Evolutionary conservation across 2,888 invertebrate species (phyloP), one percentile per base, ranked within the genome.

Genomic region (Mallateleia sp.): DNA sequence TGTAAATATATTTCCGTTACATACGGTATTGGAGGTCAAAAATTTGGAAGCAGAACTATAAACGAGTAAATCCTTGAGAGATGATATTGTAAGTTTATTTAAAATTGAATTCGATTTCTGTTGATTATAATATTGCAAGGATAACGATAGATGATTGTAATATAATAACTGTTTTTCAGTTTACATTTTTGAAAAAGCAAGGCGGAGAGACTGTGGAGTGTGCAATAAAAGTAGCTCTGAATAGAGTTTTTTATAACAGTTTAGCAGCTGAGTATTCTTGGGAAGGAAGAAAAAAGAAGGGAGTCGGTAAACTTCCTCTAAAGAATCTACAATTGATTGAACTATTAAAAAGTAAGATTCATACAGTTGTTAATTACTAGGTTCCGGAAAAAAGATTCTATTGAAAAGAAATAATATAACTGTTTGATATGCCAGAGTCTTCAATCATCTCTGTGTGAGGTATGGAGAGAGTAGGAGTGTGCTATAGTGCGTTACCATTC

Each of bases 201-300:
- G 58, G 58, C 9, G 58, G 58, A 34, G 58, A 58, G 34, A 58
- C 58, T 2, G 34, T 58, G 20, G 34, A 58, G 20, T 58, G 58
- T 34, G 58, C 58, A 58, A 58, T 34, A 2, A 58, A 58, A 58
- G 58, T 58, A 34, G 58, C 34, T 34, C 20, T 34, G 20, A 58
- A 11, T 11, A 58, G 34, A 58, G 20, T 34, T 32, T 58, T 58
- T 34, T 11, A 18, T 34, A 34, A 58, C 34, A 20, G 18, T 4
- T 58, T 58, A 34, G 58, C 58, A 34, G 2, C 34, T 18, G 34
- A 18, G 25, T 58, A 34, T 11, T 58, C 58, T 25, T 58, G 58
- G 58, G 58, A 58, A n/a, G 28, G 25, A 56, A 52, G 20, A 24
- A 22, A 52, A 52, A 52, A 38, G 14, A 38, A 38, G 38, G 38